phyloP scores from a whole-genome alignment of 2,888 invertebrate species.

The Cerceris ruficornis region DNA sequence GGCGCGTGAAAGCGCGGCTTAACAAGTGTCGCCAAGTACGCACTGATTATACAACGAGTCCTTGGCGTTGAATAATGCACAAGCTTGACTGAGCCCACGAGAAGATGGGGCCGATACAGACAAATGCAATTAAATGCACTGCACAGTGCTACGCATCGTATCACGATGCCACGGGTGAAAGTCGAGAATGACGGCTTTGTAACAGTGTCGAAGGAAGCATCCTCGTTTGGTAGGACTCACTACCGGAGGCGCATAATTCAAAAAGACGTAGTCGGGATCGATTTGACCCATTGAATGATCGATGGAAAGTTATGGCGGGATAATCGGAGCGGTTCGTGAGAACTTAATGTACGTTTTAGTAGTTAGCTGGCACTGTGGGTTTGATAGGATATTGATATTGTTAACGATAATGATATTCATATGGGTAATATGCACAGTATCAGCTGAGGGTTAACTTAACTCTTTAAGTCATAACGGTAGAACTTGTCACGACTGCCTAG shows the following conservation, averaged over 20 bases:
- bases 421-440: no score
- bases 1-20: conserved; percentile 60
- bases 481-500: no score
- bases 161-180: conserved; percentile 54
- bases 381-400: neutral
- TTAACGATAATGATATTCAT: no score
- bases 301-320: conserved; percentile 45
- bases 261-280: conserved; percentile 19
- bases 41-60: conserved; percentile 72
- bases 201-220: conserved; percentile 38
- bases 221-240: conserved; percentile 40
- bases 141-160: conserved; percentile 39
- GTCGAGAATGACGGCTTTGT: conserved; percentile 52
- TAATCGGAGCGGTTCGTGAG: conserved; percentile 12
- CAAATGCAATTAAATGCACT: conserved; percentile 57
- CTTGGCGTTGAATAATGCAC: conserved; percentile 74
- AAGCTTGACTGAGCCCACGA: conserved; percentile 1
- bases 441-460: no score
- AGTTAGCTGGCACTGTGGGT: neutral
- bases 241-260: conserved; percentile 15
- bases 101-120: conserved; percentile 31
- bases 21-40: conserved; percentile 64
- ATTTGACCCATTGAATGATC: conserved; percentile 20
- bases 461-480: no score
- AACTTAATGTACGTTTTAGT: neutral